Percentiles rank a stretch among this genome's conserved stretches.
Evolutionary conservation across 2,888 invertebrate species (phyloP).

Genomic region (Sipha maydis): DNA sequence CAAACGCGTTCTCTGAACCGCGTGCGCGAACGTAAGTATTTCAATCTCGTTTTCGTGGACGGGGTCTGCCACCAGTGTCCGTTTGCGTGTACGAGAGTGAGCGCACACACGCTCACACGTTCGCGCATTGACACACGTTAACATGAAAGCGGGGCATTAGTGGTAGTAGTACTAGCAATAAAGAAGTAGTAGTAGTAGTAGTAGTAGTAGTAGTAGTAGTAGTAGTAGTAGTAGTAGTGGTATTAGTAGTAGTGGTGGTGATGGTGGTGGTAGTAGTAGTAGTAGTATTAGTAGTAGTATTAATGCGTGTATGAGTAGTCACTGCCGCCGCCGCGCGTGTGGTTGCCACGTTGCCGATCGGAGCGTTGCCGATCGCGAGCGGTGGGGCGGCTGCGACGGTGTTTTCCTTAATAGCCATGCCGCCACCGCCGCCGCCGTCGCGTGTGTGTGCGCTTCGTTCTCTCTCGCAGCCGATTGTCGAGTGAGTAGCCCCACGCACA

Average conservation of each 20-base stretch:
- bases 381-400: slow-evolving; percentile 31
- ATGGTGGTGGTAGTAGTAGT: slow-evolving; percentile 5
- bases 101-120: neutral
- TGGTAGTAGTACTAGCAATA: neutral
- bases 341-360: slow-evolving; percentile 60
- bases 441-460: neutral
- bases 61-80: slow-evolving; percentile 4
- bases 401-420: slow-evolving; percentile 53
- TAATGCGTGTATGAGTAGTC: neutral
- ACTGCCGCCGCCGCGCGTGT: slow-evolving; percentile 1
- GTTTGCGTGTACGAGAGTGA: neutral
- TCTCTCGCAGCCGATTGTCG: neutral
- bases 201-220: slow-evolving; percentile 21
- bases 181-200: neutral
- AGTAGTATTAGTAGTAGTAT: neutral
- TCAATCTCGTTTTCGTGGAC: slow-evolving; percentile 58
- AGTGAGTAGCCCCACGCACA: neutral
- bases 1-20: slow-evolving; percentile 49
- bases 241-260: neutral
- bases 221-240: neutral
- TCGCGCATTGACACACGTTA: neutral
- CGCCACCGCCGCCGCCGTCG: neutral
- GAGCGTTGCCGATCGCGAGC: slow-evolving; percentile 1
- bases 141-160: neutral
- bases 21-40: slow-evolving; percentile 9